Evolutionary conservation across 1,140 invertebrate genomes (phyloP).

Genomic region (Sycophaga agraensis): DNA sequence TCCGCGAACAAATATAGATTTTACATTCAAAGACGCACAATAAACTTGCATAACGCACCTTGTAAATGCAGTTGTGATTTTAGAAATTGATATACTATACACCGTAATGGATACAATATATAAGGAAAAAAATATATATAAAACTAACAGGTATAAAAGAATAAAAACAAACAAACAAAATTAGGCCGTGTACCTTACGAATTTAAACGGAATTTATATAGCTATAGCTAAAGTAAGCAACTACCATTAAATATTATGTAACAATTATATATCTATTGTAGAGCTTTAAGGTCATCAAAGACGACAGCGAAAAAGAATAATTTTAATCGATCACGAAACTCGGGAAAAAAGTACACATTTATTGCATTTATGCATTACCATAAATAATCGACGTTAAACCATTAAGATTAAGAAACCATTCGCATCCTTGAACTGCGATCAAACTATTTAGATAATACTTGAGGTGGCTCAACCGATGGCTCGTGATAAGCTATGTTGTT

Average conservation of each 20-base stretch:
- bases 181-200: constrained; percentile 3
- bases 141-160: background rate
- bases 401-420: background rate
- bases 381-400: background rate
- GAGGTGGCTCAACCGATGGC: background rate
- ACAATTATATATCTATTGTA: too few relatives aligned
- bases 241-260: too few relatives aligned
- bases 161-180: background rate
- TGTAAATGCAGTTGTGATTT: constrained; percentile 57
- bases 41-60: constrained; percentile 56
- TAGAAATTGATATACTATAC: constrained; percentile 34
- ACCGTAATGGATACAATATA: background rate
- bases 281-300: too few relatives aligned
- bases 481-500: constrained; percentile 8
- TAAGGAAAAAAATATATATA: background rate
- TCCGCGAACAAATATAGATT: constrained; percentile 33
- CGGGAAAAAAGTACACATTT: too few relatives aligned
- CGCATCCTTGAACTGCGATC: background rate
- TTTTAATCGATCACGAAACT: too few relatives aligned
- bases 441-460: background rate
- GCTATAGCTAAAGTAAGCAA: background rate
- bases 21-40: constrained; percentile 57
- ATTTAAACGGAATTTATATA: constrained; percentile 11
- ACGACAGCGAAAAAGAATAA: too few relatives aligned
- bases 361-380: background rate